Conservation (phyloP, 2,113 vertebrate species). For the Anolis sagrei region DNA sequence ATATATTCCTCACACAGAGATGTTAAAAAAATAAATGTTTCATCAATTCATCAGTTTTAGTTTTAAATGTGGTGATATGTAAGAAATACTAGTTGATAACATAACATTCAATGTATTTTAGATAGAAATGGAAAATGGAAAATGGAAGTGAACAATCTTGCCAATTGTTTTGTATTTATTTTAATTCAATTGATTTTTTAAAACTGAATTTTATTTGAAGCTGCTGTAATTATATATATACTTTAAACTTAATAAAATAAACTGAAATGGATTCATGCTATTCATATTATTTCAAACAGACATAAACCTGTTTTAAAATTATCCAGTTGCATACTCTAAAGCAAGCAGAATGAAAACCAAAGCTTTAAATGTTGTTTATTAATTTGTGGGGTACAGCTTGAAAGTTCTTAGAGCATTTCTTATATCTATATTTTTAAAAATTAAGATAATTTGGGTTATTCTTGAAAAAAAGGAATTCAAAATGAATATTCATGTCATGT, state of each 20-base stretch:
- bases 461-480: not conserved
- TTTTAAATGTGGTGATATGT: not conserved
- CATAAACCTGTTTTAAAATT: not conserved
- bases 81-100: not conserved
- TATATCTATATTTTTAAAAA: not conserved
- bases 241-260: not conserved
- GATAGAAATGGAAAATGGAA: not conserved
- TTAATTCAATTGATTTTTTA: not conserved
- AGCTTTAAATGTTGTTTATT: not conserved
- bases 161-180: not conserved
- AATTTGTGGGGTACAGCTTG: not conserved
- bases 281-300: not conserved
- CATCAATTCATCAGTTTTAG: not conserved
- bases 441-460: not conserved
- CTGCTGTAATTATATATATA: not conserved
- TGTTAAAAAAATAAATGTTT: not conserved
- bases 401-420: not conserved
- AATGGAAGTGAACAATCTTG: not conserved
- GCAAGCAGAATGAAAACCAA: not conserved
- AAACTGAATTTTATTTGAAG: not conserved
- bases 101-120: not conserved
- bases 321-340: not conserved
- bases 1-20: not conserved
- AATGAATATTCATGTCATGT: conserved; percentile 6
- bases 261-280: not conserved